A percentile compares a stretch with the other conserved stretches of the same genome.
phyloP scores from a whole-genome alignment of 1,140 invertebrate genomes.

The Euwallacea fornicatus region DNA sequence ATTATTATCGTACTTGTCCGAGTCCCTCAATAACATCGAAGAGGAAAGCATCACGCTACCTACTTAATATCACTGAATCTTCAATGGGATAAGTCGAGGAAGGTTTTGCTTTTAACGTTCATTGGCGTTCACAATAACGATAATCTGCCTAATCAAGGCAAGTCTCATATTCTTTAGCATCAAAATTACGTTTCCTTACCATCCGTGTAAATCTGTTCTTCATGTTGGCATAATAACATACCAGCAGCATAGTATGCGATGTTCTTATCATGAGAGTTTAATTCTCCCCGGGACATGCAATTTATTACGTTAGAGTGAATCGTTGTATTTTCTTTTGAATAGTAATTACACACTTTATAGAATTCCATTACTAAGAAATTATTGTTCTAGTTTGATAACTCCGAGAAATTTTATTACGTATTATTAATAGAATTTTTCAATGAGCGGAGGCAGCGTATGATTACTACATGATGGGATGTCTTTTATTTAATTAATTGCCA shows the following conservation, averaged over 20 bases:
- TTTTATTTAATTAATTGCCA: slow-evolving; percentile 26
- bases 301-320: slow-evolving; percentile 31
- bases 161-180: background rate
- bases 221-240: slow-evolving; percentile 18
- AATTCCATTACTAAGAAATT: slow-evolving; percentile 30
- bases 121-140: no score
- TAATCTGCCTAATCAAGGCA: no score
- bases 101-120: no score
- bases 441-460: background rate
- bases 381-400: slow-evolving; percentile 30
- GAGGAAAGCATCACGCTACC: no score
- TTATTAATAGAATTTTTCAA: slow-evolving; percentile 15
- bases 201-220: background rate
- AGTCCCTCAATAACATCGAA: no score
- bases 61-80: no score
- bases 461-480: slow-evolving; percentile 9
- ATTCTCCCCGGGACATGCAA: slow-evolving; percentile 15
- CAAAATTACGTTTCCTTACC: background rate
- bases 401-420: slow-evolving; percentile 24
- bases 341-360: slow-evolving; percentile 31
- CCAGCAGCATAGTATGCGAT: slow-evolving; percentile 24
- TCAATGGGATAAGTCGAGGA: no score
- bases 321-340: slow-evolving; percentile 25
- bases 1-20: no score
- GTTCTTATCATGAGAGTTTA: slow-evolving; percentile 23